Evolutionary conservation across 2,113 vertebrate species (phyloP).

Genomic region (Smithornis capensis): DNA sequence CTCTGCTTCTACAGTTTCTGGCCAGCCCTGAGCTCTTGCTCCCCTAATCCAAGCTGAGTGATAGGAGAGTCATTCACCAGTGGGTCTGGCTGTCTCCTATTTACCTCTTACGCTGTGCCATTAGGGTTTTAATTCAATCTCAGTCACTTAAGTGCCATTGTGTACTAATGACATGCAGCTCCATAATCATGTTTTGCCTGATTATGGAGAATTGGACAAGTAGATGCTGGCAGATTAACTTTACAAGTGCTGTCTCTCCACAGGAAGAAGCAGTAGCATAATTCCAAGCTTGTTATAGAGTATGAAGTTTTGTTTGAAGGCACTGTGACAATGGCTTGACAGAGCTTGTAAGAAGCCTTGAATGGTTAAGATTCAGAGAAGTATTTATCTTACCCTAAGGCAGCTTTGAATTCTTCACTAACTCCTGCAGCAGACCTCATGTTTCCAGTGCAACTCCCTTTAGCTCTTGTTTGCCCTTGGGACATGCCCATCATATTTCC

Average conservation of each 20-base stretch:
- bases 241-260: neutral
- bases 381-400: constrained; percentile 3
- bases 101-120: constrained; percentile 27
- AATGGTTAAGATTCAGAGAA: constrained; percentile 15
- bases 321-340: neutral
- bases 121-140: constrained; percentile 60
- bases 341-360: neutral
- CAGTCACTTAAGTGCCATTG: constrained; percentile 43
- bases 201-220: constrained; percentile 19
- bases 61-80: neutral
- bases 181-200: constrained; percentile 47
- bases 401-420: constrained; percentile 7
- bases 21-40: neutral
- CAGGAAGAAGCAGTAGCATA: neutral
- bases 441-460: neutral
- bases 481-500: neutral
- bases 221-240: constrained; percentile 25
- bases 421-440: neutral
- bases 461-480: neutral
- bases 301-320: neutral
- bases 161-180: constrained; percentile 29
- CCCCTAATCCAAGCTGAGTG: constrained; percentile 27
- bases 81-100: constrained; percentile 27
- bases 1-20: constrained; percentile 23
- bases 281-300: neutral